Evolutionary conservation across 2,113 vertebrate species (phyloP).

Genomic region (Nothocercus nigrocapillus): DNA sequence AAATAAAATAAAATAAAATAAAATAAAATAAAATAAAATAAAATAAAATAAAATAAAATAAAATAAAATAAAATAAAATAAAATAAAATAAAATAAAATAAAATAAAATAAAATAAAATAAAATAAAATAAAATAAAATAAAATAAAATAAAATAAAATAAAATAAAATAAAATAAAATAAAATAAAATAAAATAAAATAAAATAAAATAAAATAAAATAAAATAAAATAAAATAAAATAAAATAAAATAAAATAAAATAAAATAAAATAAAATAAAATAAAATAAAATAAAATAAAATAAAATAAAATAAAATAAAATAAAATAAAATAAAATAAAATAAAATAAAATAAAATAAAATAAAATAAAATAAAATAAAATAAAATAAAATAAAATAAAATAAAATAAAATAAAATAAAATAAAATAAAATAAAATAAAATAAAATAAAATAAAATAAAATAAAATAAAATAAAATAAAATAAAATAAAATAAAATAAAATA

Average conservation of each 20-base stretch:
- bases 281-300: fast-evolving
- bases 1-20: background rate
- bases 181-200: background rate
- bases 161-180: fast-evolving
- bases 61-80: background rate
- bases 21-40: background rate
- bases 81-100: background rate
- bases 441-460: background rate
- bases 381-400: background rate
- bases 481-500: background rate
- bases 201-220: background rate
- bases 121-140: background rate
- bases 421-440: background rate
- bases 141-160: background rate
- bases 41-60: fast-evolving
- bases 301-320: background rate
- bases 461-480: fast-evolving
- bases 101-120: fast-evolving
- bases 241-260: background rate
- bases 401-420: fast-evolving
- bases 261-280: background rate
- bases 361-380: background rate
- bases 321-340: background rate
- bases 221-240: fast-evolving
- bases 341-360: fast-evolving